A percentile compares a stretch with the other conserved stretches of the same genome.
Conservation (phyloP, 2,888 invertebrate species). For the Megalurothrips usitatus region DNA sequence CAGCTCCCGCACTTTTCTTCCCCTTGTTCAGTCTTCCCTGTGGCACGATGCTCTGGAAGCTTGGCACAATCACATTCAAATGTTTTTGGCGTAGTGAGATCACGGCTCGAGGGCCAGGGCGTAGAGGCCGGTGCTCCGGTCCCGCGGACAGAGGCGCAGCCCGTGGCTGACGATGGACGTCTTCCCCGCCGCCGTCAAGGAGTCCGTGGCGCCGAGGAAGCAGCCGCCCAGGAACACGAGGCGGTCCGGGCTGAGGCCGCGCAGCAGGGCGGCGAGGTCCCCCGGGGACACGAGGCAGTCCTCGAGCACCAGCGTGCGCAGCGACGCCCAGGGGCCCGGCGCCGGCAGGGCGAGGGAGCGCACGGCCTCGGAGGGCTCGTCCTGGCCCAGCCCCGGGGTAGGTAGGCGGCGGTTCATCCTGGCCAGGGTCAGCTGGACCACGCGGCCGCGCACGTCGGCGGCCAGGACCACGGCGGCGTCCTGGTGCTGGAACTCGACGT, state of each 20-base stretch:
- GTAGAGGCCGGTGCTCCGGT: not conserved
- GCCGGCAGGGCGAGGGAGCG: not conserved
- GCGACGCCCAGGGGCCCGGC: not conserved
- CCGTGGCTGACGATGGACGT: not conserved
- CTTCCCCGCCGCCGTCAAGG: not conserved
- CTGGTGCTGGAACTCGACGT: not conserved
- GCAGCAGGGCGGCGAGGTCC: not conserved
- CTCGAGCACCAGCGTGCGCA: not conserved
- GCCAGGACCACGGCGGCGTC: not conserved
- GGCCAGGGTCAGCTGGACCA: not conserved
- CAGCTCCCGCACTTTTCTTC: too few relatives aligned
- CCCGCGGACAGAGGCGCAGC: not conserved
- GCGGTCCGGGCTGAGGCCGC: not conserved
- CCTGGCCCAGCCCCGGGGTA: not conserved
- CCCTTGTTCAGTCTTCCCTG: too few relatives aligned
- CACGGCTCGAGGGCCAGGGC: not conserved
- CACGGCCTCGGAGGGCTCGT: not conserved
- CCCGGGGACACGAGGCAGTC: conserved; percentile 1
- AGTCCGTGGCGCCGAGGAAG: not conserved
- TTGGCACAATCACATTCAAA: too few relatives aligned
- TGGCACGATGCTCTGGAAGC: too few relatives aligned
- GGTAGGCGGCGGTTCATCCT: conserved; percentile 6
- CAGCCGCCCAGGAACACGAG: not conserved
- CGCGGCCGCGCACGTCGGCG: not conserved
- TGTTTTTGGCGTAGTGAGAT: not conserved